Evolutionary conservation across 2,113 vertebrate genomes (phyloP), one percentile per base, ranked within the genome.

Genomic region (Lepus europaeus): DNA sequence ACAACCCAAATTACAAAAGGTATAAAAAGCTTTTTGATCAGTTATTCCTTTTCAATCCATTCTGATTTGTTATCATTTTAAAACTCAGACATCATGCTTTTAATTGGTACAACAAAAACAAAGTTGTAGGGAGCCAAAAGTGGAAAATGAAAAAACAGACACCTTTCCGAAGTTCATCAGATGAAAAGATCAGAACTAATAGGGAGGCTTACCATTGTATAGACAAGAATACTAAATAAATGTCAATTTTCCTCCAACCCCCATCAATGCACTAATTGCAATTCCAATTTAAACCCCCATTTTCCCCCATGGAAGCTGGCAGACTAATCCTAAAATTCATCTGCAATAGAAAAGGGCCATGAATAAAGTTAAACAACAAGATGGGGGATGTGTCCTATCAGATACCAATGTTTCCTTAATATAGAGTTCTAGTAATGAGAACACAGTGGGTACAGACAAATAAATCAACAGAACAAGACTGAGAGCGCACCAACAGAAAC

Each of bases 81-180:
- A 83, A 91, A 91, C 91, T 92, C 64, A 79, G 66, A 86, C 53
- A 87, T 74, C 72, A 96, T 63, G 77, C 69, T 91, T 89, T 97
- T 93, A 51, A 61, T 96, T 97, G 94, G 49, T 93, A 95, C 80
- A 89, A 96, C 72, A 89, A 96, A 95, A 95, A 97, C 69, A 97
- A 76, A 93, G 94, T 83, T 70, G 25, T 91, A 87, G 93, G 74
- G 85, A 78, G 20, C 31, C 31, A 89, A 73, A 95, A 92, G 66
- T 68, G 45, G 79, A 66, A 88, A 74, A 69, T 70, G 49, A 95
- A 63, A 95, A 87, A 87, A 91, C 31, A 87, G 69, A 90, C 63
- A 82, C 5, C 63, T 92, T 94, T 94, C 72, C 27, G 56, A 87
- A 95, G 27, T 91, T 92, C 23, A 86, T 86, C 64, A 97, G 88